Base-by-base conservation (phyloP, 2,888 invertebrate species). In the Cantharis lateralis region DNA sequence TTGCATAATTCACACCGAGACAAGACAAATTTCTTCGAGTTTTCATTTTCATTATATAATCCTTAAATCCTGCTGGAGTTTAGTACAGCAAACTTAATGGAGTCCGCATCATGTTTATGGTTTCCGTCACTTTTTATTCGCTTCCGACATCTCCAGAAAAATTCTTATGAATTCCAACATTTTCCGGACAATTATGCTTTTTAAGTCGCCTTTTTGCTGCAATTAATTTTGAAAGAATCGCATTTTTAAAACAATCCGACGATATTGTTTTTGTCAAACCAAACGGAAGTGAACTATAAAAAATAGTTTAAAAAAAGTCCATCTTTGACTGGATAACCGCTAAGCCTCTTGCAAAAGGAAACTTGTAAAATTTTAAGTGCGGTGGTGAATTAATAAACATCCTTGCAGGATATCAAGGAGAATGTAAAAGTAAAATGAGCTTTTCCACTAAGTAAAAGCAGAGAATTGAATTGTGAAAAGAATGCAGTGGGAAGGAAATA, bases 1-100 rank as follows among this genome's bases (percentile, higher is more conserved):
- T 86, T 86, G 85, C 86, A 86, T 86, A 86, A 86, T 86, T 86
- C 85, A 86, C 86, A 84, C 84, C 84, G 85, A 86, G 86, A 85
- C 86, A 86, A 86, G 86, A 86, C 86, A 86, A 86, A 86, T 86
- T 86, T 85, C 76, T 84, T 82, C 83, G 85, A 85, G 86, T 86
- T 86, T 85, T 86, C 86, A 86, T 66, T 20, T 86, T 86, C 86
- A 86, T 66, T 20, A 86, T 86, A 86, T 86, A 86, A 86, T 86
- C 85, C 84, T 83, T 66, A 24, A 66, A 83, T 84, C 82, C 81
- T 83, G 72, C 81, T 80, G 75, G 79, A 80, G 81, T 83, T 85
- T 84, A 83, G 85, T 82, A 80, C 82, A 82, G 85, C 83, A 84
- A 83, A 84, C 83, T 84, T 86, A 85, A 86, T 86, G 85, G 84